Evolutionary conservation across 2,888 invertebrate species (phyloP), one percentile per base, ranked within the genome.

Genomic region (Osmoderma eremita): DNA sequence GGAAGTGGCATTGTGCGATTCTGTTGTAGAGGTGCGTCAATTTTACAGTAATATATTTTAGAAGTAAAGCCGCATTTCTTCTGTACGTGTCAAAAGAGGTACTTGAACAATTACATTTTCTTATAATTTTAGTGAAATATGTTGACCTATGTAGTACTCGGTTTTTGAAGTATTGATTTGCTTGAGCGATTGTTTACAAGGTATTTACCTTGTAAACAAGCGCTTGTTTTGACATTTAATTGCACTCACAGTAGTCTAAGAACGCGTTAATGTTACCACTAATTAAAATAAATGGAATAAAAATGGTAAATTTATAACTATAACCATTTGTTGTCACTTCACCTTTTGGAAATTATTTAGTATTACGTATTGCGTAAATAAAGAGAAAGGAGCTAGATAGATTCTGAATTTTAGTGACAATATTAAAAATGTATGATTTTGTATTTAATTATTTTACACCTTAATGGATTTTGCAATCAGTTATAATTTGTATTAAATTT

Each of bases 141-240:
- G 6, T 30, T 45, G 30, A 24, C 4, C 12, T 61, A 45, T 30
- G 30, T 61, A 42, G 30, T 17, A 48, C 45, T 45, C 45, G 45
- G 45, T 61, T 61, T 61, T 42, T 30, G 45, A 45, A 61, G 58
- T 61, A 61, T 61, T 61, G 58, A 61, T 61, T 61, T 61, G 58
- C 58, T 48, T 61, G 48, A 45, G 58, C 42, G 58, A 36, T 42
- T 61, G 58, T 61, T 61, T 61, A 61, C 58, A 61, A 61, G 58
- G 58, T 61, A 61, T n/a, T n/a, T n/a, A n/a, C n/a, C n/a, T n/a
- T n/a, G n/a, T n/a, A n/a, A n/a, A 61, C 45, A 45, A 48, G 15
- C 45, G 58, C 45, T 61, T 45, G 58, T 61, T 61, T 61, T 61
- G 58, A 48, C 48, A 48, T 61, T 61, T 61, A 61, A 48, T 61